phyloP scores from a whole-genome alignment of 2,888 invertebrate genomes.

The Miltochrista miniata region DNA sequence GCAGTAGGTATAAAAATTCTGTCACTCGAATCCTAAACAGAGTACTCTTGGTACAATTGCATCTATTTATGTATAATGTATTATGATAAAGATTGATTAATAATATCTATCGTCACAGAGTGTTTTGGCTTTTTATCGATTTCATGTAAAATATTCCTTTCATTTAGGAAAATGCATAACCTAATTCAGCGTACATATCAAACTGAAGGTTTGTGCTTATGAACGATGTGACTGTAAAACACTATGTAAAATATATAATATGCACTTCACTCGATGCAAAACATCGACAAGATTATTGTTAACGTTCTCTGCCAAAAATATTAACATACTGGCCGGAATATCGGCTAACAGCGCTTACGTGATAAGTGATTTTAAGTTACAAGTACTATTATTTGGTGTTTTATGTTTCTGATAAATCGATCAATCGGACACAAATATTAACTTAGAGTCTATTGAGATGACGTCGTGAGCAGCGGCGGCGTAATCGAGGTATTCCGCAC shows the following conservation, averaged over 20 bases:
- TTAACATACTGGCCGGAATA: slow-evolving; percentile 72
- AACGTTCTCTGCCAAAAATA: slow-evolving; percentile 59
- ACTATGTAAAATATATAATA: slow-evolving; percentile 66
- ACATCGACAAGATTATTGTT: slow-evolving; percentile 46
- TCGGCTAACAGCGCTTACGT: slow-evolving; percentile 70
- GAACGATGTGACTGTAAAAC: slow-evolving; percentile 63
- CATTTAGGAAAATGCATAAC: slow-evolving; percentile 46
- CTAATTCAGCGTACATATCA: slow-evolving; percentile 64
- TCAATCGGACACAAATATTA: slow-evolving; percentile 75
- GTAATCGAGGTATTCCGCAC: slow-evolving; percentile 44
- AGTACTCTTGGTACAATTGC: slow-evolving; percentile 29
- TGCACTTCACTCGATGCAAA: slow-evolving; percentile 55
- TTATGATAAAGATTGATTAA: slow-evolving; percentile 30
- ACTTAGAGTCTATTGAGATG: slow-evolving; percentile 65
- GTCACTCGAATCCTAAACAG: slow-evolving; percentile 47
- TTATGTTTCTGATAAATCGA: slow-evolving; percentile 71
- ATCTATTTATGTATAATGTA: slow-evolving; percentile 27
- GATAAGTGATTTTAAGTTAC: slow-evolving; percentile 43
- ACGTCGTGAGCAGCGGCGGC: slow-evolving; percentile 57
- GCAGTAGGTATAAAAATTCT: slow-evolving; percentile 33
- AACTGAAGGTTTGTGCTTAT: slow-evolving; percentile 61
- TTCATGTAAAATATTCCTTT: slow-evolving; percentile 52
- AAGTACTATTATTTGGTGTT: slow-evolving; percentile 64
- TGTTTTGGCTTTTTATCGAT: slow-evolving; percentile 25
- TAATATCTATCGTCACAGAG: slow-evolving; percentile 24